A percentile compares a stretch with the other conserved stretches of the same genome.
phyloP scores from a whole-genome alignment of 2,113 vertebrate genomes.

The Smithornis capensis region DNA sequence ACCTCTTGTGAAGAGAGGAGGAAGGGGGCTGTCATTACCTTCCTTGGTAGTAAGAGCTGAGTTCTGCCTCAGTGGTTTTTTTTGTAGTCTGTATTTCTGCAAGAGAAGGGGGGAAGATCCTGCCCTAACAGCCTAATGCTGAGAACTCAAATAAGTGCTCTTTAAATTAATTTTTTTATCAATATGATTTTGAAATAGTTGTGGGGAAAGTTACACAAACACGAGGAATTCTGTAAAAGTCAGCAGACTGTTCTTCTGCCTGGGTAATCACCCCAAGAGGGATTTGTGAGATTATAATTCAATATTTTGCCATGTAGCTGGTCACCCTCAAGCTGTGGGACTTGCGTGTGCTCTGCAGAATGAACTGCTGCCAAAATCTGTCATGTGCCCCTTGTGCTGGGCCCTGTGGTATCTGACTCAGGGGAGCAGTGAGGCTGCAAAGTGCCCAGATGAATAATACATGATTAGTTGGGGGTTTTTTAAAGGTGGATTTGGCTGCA shows the following conservation, averaged over 20 bases:
- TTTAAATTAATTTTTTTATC: background rate
- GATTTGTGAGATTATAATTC: background rate
- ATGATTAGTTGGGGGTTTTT: background rate
- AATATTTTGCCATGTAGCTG: background rate
- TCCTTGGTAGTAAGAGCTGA: background rate
- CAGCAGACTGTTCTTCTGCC: background rate
- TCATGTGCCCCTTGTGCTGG: background rate
- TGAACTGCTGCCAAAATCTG: background rate
- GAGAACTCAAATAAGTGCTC: background rate
- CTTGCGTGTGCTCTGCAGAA: background rate
- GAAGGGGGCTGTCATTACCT: fast-evolving
- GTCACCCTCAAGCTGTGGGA: background rate
- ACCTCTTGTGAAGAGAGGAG: background rate
- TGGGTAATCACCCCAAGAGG: background rate
- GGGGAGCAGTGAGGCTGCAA: background rate
- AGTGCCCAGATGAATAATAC: background rate
- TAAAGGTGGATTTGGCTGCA: background rate
- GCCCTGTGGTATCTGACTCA: background rate
- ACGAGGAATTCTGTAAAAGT: fast-evolving
- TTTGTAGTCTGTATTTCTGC: background rate
- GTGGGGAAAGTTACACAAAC: background rate
- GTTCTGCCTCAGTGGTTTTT: background rate
- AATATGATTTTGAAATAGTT: background rate
- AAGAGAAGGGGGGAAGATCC: background rate
- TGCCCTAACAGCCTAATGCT: background rate